Conservation (phyloP, 2,113 vertebrate species). For the Panurus biarmicus region DNA sequence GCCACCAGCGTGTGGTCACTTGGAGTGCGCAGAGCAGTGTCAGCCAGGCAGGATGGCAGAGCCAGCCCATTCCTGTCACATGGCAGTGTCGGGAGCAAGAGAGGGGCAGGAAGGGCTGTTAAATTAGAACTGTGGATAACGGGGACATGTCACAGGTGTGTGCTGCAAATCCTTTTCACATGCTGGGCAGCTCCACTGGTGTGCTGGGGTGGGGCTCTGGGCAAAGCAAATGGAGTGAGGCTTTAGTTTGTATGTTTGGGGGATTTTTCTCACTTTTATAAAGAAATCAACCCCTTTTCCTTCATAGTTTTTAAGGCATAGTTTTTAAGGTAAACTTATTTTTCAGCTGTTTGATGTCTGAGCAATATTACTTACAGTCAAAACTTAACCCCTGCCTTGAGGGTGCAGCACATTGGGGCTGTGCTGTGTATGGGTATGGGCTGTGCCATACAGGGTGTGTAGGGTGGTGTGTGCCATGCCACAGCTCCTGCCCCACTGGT, state of each 20-base stretch:
- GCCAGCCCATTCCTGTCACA: not conserved
- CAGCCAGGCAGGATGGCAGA: not conserved
- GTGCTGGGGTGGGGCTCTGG: not conserved
- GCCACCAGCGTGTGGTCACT: not conserved
- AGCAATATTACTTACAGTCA: no score
- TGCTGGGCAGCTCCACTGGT: not conserved
- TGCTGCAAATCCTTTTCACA: not conserved
- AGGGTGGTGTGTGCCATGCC: no score
- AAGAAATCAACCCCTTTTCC: no score
- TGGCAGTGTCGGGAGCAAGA: not conserved
- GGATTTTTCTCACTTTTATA: not conserved
- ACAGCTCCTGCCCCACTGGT: no score
- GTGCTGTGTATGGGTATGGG: no score
- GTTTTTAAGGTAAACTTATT: no score
- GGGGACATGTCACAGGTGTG: not conserved
- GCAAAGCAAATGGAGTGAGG: not conserved
- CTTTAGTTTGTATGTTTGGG: not conserved
- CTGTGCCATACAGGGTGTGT: no score
- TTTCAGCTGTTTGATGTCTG: no score
- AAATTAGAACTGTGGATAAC: fast-evolving
- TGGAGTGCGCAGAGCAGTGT: not conserved
- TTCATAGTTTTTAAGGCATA: no score
- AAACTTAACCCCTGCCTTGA: no score
- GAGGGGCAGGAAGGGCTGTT: not conserved
- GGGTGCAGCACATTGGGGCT: no score